These are phyloP conservation scores for Chrysotoxum bicinctum DNA, from an alignment of 2,888 invertebrate genomes.

Conservation along the genomic window DNA sequence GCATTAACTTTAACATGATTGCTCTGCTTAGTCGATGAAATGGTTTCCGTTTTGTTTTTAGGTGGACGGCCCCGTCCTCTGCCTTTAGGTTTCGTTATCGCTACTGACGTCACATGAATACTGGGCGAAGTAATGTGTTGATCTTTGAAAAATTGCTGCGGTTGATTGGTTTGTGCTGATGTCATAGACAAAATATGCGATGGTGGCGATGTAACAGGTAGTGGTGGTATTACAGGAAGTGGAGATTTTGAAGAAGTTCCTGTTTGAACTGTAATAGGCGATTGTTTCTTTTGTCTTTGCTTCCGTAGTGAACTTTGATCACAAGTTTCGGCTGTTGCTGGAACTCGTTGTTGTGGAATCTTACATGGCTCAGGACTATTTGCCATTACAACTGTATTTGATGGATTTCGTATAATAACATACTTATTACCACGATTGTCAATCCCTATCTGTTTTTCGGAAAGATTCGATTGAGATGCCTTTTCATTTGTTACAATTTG, in stretches of 20 bases:
- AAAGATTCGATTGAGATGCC: neutral
- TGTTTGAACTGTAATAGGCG: slow-evolving; percentile 4
- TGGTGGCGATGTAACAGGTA: neutral
- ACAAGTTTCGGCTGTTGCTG: neutral
- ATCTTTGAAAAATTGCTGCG: slow-evolving; percentile 19
- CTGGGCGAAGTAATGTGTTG: neutral
- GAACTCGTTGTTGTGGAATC: slow-evolving; percentile 1
- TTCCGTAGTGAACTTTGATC: slow-evolving; percentile 29
- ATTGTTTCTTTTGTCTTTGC: slow-evolving; percentile 33
- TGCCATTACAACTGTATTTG: slow-evolving; percentile 49
- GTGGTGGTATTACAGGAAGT: neutral
- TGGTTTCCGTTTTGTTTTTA: slow-evolving; percentile 14
- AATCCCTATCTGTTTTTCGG: slow-evolving; percentile 75
- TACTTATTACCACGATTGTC: slow-evolving; percentile 80
- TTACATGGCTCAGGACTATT: slow-evolving; percentile 56
- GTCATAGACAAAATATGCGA: slow-evolving; percentile 1
- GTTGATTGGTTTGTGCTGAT: slow-evolving; percentile 8
- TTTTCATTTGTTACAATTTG: slow-evolving; percentile 46
- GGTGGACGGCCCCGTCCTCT: slow-evolving; percentile 38
- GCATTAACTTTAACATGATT: slow-evolving; percentile 24
- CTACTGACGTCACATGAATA: neutral
- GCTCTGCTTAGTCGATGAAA: slow-evolving; percentile 7
- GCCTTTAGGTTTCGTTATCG: slow-evolving; percentile 24
- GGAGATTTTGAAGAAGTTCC: neutral
- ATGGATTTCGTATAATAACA: slow-evolving; percentile 75